Conservation (phyloP, 2,797 vertebrate genomes). For the Semaprochilodus insignis region DNA sequence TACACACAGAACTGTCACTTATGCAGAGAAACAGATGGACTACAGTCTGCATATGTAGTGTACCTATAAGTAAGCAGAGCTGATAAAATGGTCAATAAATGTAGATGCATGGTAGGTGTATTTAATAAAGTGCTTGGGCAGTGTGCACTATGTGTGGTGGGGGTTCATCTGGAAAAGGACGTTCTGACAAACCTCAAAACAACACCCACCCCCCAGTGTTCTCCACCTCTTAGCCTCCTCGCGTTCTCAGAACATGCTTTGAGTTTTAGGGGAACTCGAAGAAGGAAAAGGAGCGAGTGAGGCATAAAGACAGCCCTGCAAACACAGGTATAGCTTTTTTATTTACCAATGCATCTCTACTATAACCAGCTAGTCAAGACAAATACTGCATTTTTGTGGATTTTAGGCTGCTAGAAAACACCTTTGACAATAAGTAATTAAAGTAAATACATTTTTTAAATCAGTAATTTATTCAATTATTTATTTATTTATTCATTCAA, state of each 20-base stretch:
- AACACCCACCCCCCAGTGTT: slow-evolving; percentile 6
- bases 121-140: neutral
- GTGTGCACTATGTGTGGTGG: neutral
- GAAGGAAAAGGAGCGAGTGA: neutral
- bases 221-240: slow-evolving; percentile 26
- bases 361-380: neutral
- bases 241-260: neutral
- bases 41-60: too few species aligned
- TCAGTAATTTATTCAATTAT: too few species aligned
- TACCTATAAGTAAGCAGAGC: too few species aligned
- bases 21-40: too few species aligned
- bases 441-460: too few species aligned
- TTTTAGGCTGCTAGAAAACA: too few species aligned
- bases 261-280: neutral
- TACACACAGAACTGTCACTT: too few species aligned
- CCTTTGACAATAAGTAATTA: too few species aligned
- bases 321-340: slow-evolving; percentile 19
- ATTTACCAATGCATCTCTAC: neutral
- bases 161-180: neutral
- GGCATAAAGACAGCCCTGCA: neutral
- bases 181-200: neutral
- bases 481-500: too few species aligned
- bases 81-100: too few species aligned
- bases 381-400: too few species aligned
- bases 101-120: too few species aligned